Conservation (phyloP, 2,797 vertebrate species). For the Sciurus vulgaris region DNA sequence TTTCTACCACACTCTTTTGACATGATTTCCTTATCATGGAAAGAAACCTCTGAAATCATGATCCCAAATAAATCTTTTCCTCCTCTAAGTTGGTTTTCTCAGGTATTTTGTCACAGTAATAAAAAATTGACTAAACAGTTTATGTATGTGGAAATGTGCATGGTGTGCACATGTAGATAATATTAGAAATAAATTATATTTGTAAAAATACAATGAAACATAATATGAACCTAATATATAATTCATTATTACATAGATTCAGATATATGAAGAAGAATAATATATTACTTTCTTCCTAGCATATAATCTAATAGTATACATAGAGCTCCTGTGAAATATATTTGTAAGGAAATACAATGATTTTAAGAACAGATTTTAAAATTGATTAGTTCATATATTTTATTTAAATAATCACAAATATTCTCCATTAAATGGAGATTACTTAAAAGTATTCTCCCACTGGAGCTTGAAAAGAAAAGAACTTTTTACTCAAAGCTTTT, state of each 20-base stretch:
- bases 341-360: neutral
- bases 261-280: neutral
- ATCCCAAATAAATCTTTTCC: neutral
- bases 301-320: neutral
- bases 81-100: neutral
- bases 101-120: neutral
- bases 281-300: neutral
- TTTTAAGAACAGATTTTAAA: neutral
- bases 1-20: neutral
- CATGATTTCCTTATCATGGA: neutral
- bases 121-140: neutral
- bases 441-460: neutral
- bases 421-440: neutral
- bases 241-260: neutral
- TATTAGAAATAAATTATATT: neutral
- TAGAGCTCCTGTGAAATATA: neutral
- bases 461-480: neutral
- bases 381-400: neutral
- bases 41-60: neutral
- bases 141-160: neutral
- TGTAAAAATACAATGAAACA: neutral
- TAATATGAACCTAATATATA: neutral
- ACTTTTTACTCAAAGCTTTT: neutral
- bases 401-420: constrained; percentile 35
- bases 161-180: neutral